Evolutionary conservation across 2,888 invertebrate species (phyloP).

Genomic region (Amphipyra tragopoginis): DNA sequence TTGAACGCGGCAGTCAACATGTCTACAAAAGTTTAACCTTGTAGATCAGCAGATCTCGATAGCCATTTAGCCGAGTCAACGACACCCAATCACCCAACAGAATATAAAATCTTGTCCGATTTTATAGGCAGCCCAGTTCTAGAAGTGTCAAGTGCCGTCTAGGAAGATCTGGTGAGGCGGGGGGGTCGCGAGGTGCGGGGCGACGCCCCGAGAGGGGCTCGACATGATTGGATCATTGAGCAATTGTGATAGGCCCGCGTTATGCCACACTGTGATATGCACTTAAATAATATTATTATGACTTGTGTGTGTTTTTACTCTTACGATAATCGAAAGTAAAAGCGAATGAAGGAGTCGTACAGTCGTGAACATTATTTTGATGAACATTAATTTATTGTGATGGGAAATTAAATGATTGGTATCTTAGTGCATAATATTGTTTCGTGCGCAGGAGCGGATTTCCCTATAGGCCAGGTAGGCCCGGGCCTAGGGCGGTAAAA

Average conservation of each 20-base stretch:
- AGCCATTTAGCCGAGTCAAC: slow-evolving; percentile 13
- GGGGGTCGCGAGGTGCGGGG: slow-evolving; percentile 26
- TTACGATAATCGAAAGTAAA: slow-evolving; percentile 18
- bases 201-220: slow-evolving; percentile 48
- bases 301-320: slow-evolving; percentile 4
- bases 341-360: no score
- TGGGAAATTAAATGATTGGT: background rate
- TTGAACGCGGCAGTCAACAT: background rate
- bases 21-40: background rate
- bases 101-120: slow-evolving; percentile 28
- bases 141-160: slow-evolving; percentile 64
- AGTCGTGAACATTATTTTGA: no score
- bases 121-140: slow-evolving; percentile 50
- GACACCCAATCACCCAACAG: slow-evolving; percentile 21
- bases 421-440: background rate
- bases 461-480: no score
- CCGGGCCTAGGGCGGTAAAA: no score
- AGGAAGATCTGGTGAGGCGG: slow-evolving; percentile 32
- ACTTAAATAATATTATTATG: slow-evolving; percentile 8
- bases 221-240: slow-evolving; percentile 83
- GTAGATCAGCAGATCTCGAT: slow-evolving; percentile 1
- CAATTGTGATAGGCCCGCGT: slow-evolving; percentile 74
- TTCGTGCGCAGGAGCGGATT: no score
- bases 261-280: slow-evolving; percentile 64
- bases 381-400: no score